Conservation (phyloP, 2,888 invertebrate genomes). For the Empis livida region DNA sequence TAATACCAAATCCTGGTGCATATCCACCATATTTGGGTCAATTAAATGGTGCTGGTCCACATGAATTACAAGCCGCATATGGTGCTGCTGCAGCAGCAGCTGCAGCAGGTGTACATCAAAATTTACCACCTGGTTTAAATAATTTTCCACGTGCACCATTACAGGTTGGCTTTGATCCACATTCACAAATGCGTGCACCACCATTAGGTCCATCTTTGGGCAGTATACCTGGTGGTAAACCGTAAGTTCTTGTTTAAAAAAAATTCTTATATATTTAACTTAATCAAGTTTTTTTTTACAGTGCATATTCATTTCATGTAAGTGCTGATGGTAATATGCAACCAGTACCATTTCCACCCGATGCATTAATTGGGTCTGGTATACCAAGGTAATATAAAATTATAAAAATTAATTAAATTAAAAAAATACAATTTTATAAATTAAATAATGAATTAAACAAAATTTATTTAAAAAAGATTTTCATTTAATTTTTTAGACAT, state of each 20-base stretch:
- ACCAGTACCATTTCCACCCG: constrained; percentile 89
- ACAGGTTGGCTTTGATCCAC: constrained; percentile 53
- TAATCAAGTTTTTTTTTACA: constrained; percentile 38
- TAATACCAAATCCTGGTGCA: constrained; percentile 21
- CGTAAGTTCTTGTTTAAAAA: constrained; percentile 49
- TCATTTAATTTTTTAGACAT: constrained; percentile 42
- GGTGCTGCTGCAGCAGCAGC: constrained; percentile 32
- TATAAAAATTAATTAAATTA: neutral
- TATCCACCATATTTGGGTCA: constrained; percentile 48
- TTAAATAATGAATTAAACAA: no score
- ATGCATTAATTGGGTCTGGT: constrained; percentile 84
- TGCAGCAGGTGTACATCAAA: constrained; percentile 45
- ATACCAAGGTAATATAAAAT: constrained; percentile 45
- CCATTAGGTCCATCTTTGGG: constrained; percentile 35
- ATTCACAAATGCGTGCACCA: constrained; percentile 49
- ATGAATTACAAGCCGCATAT: constrained; percentile 45
- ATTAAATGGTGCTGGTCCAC: constrained; percentile 44
- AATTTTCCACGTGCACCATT: constrained; percentile 52
- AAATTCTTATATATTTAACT: neutral
- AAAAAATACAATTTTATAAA: no score
- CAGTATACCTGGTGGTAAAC: constrained; percentile 69
- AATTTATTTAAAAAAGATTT: neutral
- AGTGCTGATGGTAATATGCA: constrained; percentile 80
- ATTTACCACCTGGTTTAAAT: constrained; percentile 48
- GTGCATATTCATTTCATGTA: constrained; percentile 90